A percentile compares a stretch with the other conserved stretches of the same genome.
Conservation (phyloP, 2,113 vertebrate genomes). For the Saguinus midas region DNA sequence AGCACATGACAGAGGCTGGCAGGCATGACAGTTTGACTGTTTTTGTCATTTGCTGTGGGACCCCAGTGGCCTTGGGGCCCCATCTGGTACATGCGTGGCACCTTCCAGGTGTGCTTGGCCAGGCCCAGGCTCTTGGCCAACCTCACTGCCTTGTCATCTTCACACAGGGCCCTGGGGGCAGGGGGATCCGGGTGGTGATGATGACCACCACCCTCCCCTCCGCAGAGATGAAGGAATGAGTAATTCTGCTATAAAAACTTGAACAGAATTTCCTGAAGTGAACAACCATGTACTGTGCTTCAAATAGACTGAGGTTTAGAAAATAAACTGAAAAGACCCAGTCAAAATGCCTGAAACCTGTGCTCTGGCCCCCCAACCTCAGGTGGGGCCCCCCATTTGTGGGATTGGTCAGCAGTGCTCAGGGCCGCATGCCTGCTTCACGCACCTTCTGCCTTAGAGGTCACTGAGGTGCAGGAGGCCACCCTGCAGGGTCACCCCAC, state of each 20-base stretch:
- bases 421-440: neutral
- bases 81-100: neutral
- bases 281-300: neutral
- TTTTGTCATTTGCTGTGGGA: neutral
- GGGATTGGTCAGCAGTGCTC: neutral
- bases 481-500: neutral
- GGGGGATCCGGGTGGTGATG: neutral
- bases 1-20: neutral
- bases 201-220: neutral
- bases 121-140: neutral
- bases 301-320: neutral
- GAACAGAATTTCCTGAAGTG: neutral
- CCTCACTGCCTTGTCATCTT: neutral
- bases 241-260: neutral
- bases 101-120: neutral
- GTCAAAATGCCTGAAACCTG: neutral
- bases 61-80: neutral
- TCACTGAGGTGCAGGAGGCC: neutral
- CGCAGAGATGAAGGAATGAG: neutral
- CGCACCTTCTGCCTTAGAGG: neutral
- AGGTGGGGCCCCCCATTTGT: neutral
- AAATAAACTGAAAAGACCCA: neutral
- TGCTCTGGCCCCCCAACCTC: neutral
- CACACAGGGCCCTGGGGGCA: neutral
- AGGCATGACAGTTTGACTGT: neutral